These are phyloP conservation scores for Xyrauchen texanus DNA, from an alignment of 2,113 vertebrate genomes.

Conservation along the genomic window DNA sequence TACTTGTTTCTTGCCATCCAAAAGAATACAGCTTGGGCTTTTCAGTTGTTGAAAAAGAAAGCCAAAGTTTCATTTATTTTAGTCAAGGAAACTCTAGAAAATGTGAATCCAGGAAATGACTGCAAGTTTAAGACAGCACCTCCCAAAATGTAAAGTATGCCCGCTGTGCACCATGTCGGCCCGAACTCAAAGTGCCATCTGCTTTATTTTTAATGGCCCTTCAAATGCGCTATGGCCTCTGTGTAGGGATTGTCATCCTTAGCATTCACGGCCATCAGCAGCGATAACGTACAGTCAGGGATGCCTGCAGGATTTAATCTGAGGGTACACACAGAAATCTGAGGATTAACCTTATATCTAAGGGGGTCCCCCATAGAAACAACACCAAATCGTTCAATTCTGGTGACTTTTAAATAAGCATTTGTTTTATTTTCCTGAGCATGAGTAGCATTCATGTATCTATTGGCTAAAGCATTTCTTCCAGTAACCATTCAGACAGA, in stretches of 20 bases:
- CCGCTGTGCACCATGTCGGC: slow-evolving; percentile 59
- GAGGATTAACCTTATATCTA: too few species aligned
- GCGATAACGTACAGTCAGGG: too few species aligned
- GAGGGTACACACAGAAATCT: too few species aligned
- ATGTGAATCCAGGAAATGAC: slow-evolving; percentile 69
- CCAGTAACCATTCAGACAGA: too few species aligned
- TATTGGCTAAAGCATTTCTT: too few species aligned
- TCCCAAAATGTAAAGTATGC: slow-evolving; percentile 67
- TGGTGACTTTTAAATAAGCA: too few species aligned
- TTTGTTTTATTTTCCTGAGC: too few species aligned
- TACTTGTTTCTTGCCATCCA: too few species aligned
- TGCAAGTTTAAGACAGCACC: slow-evolving; percentile 24
- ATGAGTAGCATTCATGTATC: too few species aligned
- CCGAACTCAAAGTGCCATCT: slow-evolving; percentile 57
- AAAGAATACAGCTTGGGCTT: background rate
- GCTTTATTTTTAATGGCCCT: slow-evolving; percentile 30
- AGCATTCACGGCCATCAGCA: background rate
- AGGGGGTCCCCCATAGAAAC: too few species aligned
- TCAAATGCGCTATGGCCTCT: background rate
- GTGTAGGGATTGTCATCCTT: background rate
- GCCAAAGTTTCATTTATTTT: background rate
- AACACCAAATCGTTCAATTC: too few species aligned
- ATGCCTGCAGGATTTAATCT: too few species aligned
- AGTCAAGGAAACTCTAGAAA: slow-evolving; percentile 49
- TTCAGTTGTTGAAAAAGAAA: background rate